Percentiles rank a stretch among this genome's conserved stretches.
These are phyloP conservation scores for Taurulus bubalis DNA, from an alignment of 2,113 vertebrate genomes.

Conservation along the genomic window DNA sequence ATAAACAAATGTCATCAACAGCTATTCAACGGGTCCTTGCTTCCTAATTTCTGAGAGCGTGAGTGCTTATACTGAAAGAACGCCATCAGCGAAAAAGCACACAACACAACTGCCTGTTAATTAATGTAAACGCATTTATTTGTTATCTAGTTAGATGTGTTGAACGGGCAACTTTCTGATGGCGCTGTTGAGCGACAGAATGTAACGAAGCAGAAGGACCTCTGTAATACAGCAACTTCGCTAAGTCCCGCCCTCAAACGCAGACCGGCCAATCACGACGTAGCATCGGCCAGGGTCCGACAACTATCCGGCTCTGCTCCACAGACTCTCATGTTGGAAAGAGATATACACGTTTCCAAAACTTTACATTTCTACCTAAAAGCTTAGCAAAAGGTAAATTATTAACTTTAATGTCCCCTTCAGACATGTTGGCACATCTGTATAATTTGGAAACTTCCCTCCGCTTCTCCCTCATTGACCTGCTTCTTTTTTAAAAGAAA, in stretches of 20 bases:
- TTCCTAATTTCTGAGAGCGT: neutral
- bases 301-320: too few relatives aligned
- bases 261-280: too few relatives aligned
- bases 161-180: neutral
- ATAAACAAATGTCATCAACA: slow-evolving; percentile 4
- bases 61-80: neutral
- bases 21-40: neutral
- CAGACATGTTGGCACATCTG: neutral
- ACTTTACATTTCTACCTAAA: too few relatives aligned
- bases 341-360: too few relatives aligned
- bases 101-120: neutral
- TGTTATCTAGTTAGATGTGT: neutral
- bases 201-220: neutral
- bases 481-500: too few relatives aligned
- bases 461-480: neutral
- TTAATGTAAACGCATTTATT: too few relatives aligned
- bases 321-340: too few relatives aligned
- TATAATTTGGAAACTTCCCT: neutral
- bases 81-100: neutral
- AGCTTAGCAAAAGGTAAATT: too few relatives aligned
- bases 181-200: neutral
- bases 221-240: neutral
- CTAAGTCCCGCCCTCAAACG: too few relatives aligned
- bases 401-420: neutral
- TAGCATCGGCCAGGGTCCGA: too few relatives aligned